A percentile compares a stretch with the other conserved stretches of the same genome.
phyloP scores from a whole-genome alignment of 2,113 vertebrate genomes.

The Aldabrachelys gigantea region DNA sequence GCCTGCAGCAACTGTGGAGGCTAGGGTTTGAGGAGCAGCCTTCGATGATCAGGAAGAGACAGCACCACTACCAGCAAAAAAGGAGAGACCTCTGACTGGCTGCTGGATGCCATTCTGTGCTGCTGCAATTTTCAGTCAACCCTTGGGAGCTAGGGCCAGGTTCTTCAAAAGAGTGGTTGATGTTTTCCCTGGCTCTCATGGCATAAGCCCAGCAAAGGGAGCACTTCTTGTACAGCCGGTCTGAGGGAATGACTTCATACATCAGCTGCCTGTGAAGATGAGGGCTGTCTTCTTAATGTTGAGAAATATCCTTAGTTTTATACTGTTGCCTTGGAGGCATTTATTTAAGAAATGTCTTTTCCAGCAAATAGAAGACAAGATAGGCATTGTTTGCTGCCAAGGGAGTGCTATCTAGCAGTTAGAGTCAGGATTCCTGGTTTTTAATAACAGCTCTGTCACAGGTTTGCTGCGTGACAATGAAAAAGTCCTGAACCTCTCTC shows the following conservation, averaged over 20 bases:
- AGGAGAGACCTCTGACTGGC: background rate
- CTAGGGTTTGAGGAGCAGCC: background rate
- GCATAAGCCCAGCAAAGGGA: background rate
- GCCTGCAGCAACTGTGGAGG: background rate
- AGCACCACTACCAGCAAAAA: background rate
- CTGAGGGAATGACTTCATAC: background rate
- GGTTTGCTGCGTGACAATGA: constrained; percentile 17
- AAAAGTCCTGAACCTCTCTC: constrained; percentile 22
- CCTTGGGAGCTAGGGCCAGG: background rate
- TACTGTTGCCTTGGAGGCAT: background rate
- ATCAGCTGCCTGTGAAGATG: background rate
- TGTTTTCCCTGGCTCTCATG: background rate
- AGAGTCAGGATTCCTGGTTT: constrained; percentile 2
- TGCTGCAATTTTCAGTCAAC: background rate
- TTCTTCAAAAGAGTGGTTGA: background rate
- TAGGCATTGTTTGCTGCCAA: background rate
- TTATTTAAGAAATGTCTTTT: constrained; percentile 17
- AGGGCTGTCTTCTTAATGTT: background rate
- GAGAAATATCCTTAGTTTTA: background rate
- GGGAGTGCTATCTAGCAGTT: background rate
- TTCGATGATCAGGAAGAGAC: background rate
- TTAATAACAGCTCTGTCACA: constrained; percentile 41
- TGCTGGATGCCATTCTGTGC: background rate
- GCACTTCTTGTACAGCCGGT: background rate
- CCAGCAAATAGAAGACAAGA: background rate